These are phyloP conservation scores for Agrochola litura DNA, from an alignment of 2,888 invertebrate genomes.

Conservation along the genomic window DNA sequence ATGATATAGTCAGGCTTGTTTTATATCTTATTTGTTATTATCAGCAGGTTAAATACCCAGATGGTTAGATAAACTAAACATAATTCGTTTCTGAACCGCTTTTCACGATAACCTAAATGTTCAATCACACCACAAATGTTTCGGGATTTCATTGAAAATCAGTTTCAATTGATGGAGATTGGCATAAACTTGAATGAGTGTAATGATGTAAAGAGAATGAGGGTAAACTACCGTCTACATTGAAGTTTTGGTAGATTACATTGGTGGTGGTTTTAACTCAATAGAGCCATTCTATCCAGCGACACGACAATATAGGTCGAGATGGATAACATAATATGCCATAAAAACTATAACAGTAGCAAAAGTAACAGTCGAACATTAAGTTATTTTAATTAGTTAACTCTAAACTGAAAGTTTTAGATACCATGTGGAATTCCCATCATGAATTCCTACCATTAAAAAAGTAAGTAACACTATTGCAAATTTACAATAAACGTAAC, in stretches of 20 bases:
- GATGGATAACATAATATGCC: not conserved
- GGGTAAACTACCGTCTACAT: not conserved
- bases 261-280: not conserved
- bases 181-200: not conserved
- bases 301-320: not conserved
- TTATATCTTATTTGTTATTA: constrained; percentile 15
- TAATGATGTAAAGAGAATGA: not conserved
- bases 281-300: not conserved
- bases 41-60: constrained; percentile 13
- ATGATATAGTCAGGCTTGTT: not conserved
- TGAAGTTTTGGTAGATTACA: not conserved
- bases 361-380: not conserved
- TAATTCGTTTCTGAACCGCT: not conserved
- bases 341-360: not conserved
- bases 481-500: constrained; percentile 17
- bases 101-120: constrained; percentile 25
- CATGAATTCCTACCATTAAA: not conserved
- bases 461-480: constrained; percentile 19
- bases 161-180: constrained; percentile 4
- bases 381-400: not conserved
- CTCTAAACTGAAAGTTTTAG: not conserved
- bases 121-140: constrained; percentile 20
- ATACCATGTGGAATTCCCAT: not conserved
- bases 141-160: constrained; percentile 31
- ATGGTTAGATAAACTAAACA: constrained; percentile 32